phyloP scores from a whole-genome alignment of 35 echinoderm and acorn worm genomes.

The Heliocidaris erythrogramma region DNA sequence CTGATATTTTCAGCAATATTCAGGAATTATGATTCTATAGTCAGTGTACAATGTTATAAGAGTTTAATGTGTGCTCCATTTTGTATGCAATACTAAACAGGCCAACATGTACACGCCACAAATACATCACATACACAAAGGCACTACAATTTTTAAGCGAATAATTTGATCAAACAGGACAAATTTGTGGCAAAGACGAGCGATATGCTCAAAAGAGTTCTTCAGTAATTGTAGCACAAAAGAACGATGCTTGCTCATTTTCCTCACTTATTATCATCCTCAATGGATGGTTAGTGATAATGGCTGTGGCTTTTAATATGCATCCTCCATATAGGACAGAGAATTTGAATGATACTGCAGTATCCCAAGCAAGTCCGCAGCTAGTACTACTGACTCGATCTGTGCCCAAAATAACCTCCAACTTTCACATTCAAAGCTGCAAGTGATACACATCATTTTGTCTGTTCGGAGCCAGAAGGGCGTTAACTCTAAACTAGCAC shows the following conservation, averaged over 20 bases:
- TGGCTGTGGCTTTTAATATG: neutral
- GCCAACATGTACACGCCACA: neutral
- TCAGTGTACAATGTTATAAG: too few species aligned
- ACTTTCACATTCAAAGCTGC: too few species aligned
- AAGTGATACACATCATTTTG: too few species aligned
- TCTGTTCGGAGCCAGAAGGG: too few species aligned
- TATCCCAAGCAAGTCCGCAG: too few species aligned
- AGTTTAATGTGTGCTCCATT: too few species aligned
- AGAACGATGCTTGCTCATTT: neutral
- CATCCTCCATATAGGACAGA: neutral
- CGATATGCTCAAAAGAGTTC: neutral
- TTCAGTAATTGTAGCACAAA: neutral
- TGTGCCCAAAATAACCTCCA: too few species aligned
- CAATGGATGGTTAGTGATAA: neutral
- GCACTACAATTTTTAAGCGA: neutral
- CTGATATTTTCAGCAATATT: too few species aligned
- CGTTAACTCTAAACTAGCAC: too few species aligned
- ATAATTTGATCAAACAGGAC: neutral
- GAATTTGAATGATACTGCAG: neutral
- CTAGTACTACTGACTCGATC: too few species aligned
- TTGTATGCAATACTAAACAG: too few species aligned
- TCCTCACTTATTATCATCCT: neutral
- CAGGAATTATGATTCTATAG: too few species aligned
- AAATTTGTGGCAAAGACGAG: neutral
- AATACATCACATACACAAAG: neutral